phyloP scores from a whole-genome alignment of 2,888 invertebrate species.

The Drosophila recens region DNA sequence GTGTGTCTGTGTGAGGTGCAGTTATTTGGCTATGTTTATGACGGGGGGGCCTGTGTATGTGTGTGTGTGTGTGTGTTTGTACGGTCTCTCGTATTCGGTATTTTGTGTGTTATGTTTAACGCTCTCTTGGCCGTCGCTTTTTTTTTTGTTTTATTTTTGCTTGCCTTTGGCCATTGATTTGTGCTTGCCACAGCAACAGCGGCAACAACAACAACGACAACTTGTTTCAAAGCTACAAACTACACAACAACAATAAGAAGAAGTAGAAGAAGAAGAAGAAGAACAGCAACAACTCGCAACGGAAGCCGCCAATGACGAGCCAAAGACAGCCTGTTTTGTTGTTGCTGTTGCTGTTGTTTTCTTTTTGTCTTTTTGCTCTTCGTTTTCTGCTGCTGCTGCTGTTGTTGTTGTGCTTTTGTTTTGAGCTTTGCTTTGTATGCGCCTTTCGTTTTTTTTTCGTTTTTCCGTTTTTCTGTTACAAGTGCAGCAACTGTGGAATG shows the following conservation, averaged over 20 bases:
- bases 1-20: conserved; percentile 60
- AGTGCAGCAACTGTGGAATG: conserved; percentile 55
- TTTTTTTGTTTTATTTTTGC: background rate
- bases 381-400: conserved; percentile 9
- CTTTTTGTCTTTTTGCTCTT: conserved; percentile 29
- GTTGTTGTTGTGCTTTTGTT: conserved; percentile 43
- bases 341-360: conserved; percentile 33
- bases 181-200: conserved; percentile 51
- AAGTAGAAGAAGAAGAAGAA: conserved; percentile 4
- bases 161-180: conserved; percentile 66
- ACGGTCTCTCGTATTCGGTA: conserved; percentile 33
- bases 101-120: conserved; percentile 39
- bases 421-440: conserved; percentile 67
- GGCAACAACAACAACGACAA: conserved; percentile 47
- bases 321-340: conserved; percentile 60
- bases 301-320: conserved; percentile 78
- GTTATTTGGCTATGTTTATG: conserved; percentile 70
- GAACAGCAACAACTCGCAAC: conserved; percentile 56
- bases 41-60: conserved; percentile 15
- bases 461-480: conserved; percentile 49
- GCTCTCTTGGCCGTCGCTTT: conserved; percentile 54
- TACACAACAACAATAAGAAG: conserved; percentile 36
- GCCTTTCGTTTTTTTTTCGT: conserved; percentile 63
- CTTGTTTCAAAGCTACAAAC: conserved; percentile 63
- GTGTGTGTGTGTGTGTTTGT: conserved; percentile 9